A percentile compares a stretch with the other conserved stretches of the same genome.
Conservation (phyloP, 2,888 invertebrate species). For the Venusia cambrica region DNA sequence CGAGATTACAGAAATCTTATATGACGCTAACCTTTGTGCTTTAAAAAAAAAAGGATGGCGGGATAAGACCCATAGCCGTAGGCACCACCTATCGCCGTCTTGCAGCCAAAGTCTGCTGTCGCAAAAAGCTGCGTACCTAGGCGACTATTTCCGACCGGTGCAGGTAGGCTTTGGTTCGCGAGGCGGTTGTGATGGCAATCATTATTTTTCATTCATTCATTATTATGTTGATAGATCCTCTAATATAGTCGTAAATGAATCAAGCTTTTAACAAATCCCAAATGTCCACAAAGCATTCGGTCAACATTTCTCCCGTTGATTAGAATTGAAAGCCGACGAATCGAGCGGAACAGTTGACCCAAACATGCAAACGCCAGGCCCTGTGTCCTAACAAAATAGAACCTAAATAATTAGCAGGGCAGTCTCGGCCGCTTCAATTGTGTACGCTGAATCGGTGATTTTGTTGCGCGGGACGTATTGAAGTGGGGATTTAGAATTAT, state of each 20-base stretch:
- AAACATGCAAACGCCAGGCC: constrained; percentile 47
- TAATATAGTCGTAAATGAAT: constrained; percentile 19
- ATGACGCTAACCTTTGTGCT: too few relatives aligned
- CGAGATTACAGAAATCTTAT: too few relatives aligned
- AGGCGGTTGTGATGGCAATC: too few relatives aligned
- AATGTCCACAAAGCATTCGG: constrained; percentile 18
- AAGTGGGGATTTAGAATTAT: too few relatives aligned
- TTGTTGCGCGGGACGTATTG: not conserved
- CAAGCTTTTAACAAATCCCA: constrained; percentile 21
- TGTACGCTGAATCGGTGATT: constrained; percentile 5
- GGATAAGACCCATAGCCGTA: too few relatives aligned
- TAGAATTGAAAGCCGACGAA: constrained; percentile 49
- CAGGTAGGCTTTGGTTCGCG: too few relatives aligned
- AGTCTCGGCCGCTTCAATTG: constrained; percentile 27
- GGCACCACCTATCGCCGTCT: too few relatives aligned
- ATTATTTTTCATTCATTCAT: too few relatives aligned
- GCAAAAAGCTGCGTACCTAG: too few relatives aligned
- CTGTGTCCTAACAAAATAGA: constrained; percentile 73
- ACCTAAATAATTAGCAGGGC: constrained; percentile 63
- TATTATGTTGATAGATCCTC: not conserved
- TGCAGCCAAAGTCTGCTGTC: too few relatives aligned
- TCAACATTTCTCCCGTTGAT: constrained; percentile 31
- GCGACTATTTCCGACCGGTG: too few relatives aligned
- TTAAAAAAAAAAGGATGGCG: too few relatives aligned
- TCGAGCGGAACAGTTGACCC: constrained; percentile 57